Evolutionary conservation across 2,797 vertebrate genomes (phyloP).

Genomic region (Danio tinwini): DNA sequence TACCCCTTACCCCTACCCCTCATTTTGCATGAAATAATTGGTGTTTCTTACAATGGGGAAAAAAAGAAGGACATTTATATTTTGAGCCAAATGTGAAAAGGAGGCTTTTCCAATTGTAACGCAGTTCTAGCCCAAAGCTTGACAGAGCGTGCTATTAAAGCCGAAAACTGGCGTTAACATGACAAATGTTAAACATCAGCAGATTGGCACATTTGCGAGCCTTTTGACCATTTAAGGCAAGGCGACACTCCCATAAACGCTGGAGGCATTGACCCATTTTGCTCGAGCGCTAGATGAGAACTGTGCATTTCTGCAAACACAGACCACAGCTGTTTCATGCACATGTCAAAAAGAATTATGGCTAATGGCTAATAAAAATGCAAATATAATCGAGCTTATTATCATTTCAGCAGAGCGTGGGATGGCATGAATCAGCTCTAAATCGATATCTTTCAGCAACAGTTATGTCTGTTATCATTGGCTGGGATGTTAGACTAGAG

Average conservation of each 20-base stretch:
- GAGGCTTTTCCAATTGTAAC: background rate
- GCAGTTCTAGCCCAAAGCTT: background rate
- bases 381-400: constrained; percentile 12
- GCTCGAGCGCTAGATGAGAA: constrained; percentile 36
- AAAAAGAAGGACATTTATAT: background rate
- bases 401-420: constrained; percentile 19
- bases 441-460: constrained; percentile 47
- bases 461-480: constrained; percentile 55
- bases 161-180: background rate
- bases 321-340: constrained; percentile 50
- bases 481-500: constrained; percentile 42
- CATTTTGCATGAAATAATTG: background rate
- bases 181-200: constrained; percentile 23
- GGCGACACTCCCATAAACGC: constrained; percentile 54
- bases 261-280: constrained; percentile 53
- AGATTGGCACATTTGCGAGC: constrained; percentile 14
- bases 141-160: background rate
- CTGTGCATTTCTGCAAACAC: constrained; percentile 48
- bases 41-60: background rate
- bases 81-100: background rate
- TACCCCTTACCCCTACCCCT: too few relatives aligned
- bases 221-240: constrained; percentile 61
- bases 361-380: constrained; percentile 42
- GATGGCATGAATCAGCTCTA: constrained; percentile 8
- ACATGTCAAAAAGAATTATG: constrained; percentile 58